A percentile compares a stretch with the other conserved stretches of the same genome.
phyloP scores from a whole-genome alignment of 23 tunicate species.

The Halocynthia roretzi region DNA sequence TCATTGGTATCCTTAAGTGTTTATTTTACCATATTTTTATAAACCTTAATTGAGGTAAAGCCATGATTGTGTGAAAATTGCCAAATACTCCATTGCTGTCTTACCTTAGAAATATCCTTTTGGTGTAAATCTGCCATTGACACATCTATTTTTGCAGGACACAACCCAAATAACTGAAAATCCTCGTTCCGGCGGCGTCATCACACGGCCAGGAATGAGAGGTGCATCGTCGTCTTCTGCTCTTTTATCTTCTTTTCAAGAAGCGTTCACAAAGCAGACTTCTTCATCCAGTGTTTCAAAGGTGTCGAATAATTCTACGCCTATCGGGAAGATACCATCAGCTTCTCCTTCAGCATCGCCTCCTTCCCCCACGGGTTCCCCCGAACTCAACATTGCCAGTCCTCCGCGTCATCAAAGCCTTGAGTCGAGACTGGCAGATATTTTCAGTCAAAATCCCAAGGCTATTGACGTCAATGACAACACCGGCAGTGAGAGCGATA shows the following conservation, averaged over 20 bases:
- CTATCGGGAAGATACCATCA: slow-evolving; percentile 5
- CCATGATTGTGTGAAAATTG: no score
- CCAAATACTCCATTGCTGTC: no score
- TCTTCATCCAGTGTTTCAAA: slow-evolving; percentile 6
- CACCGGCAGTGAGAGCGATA: slow-evolving; percentile 64
- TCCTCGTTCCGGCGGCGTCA: neutral
- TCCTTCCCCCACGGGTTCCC: slow-evolving; percentile 84
- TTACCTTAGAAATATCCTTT: no score
- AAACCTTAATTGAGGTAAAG: no score
- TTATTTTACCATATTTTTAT: no score
- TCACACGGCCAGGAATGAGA: slow-evolving; percentile 66
- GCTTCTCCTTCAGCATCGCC: slow-evolving; percentile 45
- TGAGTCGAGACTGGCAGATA: slow-evolving; percentile 78
- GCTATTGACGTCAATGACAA: slow-evolving; percentile 11
- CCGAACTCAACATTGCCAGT: slow-evolving; percentile 63
- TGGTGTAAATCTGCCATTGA: no score
- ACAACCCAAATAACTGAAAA: no score
- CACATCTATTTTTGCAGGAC: no score
- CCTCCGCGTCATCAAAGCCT: slow-evolving; percentile 89
- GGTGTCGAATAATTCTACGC: neutral
- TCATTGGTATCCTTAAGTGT: no score
- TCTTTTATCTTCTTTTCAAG: neutral
- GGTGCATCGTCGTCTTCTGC: slow-evolving; percentile 31
- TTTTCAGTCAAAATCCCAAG: slow-evolving; percentile 27
- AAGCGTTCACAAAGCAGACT: neutral